A percentile compares a stretch with the other conserved stretches of the same genome.
Conservation (phyloP, 1,140 invertebrate genomes). For the Drosophila pseudoobscura region DNA sequence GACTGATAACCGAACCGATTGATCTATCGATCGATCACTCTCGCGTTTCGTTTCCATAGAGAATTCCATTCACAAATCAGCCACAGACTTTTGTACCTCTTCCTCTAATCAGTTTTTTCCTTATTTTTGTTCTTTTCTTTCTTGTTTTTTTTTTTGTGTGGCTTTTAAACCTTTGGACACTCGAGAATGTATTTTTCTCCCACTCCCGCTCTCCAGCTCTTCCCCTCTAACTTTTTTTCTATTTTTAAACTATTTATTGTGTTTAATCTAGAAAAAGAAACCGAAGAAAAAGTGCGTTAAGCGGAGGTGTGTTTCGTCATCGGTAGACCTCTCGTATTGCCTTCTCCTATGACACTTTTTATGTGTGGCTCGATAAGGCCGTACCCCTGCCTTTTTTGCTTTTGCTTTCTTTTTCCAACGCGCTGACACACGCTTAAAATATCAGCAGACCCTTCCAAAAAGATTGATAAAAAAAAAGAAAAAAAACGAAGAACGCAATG, state of each 20-base stretch:
- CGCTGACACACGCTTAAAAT: constrained; percentile 60
- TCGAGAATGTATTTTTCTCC: constrained; percentile 31
- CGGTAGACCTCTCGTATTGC: constrained; percentile 23
- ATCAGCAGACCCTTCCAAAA: constrained; percentile 27
- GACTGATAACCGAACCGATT: constrained; percentile 37
- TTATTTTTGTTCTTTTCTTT: not conserved
- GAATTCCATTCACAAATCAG: constrained; percentile 78
- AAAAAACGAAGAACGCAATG: constrained; percentile 34
- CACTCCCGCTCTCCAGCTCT: not conserved
- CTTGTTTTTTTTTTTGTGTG: not conserved
- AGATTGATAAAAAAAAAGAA: constrained; percentile 36
- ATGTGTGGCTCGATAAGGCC: constrained; percentile 57
- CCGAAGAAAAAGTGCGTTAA: no score
- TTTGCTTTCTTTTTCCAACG: constrained; percentile 63
- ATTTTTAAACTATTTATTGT: constrained; percentile 36
- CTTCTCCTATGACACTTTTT: not conserved
- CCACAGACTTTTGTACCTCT: constrained; percentile 37
- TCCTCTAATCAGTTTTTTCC: constrained; percentile 18
- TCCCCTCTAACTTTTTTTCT: constrained; percentile 2
- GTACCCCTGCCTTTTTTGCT: constrained; percentile 30
- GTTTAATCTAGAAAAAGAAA: constrained; percentile 37
- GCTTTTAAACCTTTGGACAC: constrained; percentile 45
- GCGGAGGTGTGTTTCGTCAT: constrained; percentile 61
- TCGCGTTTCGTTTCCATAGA: constrained; percentile 17
- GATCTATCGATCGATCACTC: constrained; percentile 34